Base-by-base conservation (phyloP, 2,113 vertebrate genomes). In the Stigmatopora nigra region DNA sequence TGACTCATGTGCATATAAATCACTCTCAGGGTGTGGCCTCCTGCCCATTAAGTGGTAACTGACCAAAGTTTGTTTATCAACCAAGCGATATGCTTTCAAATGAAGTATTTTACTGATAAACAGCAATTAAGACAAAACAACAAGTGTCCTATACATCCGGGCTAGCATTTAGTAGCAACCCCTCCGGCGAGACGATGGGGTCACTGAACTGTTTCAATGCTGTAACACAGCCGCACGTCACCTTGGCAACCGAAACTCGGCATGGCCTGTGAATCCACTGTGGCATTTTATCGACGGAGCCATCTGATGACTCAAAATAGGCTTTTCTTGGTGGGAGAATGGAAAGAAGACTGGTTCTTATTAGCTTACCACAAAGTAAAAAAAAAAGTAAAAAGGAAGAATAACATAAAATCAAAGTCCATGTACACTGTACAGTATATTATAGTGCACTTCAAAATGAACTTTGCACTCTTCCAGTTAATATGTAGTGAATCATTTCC, bases 391-490 rank as follows among this genome's bases (percentile, higher is more conserved):
- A 41, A 56, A 63, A 20, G 51, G 0, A 48, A 55, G 5, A 38
- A 51, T 16, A 41, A 13, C 4, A 47, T 17, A 64, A 31, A 65
- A 7, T 31, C 1, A 25, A 72, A 63, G 25, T 5, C 0, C 38
- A 31, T 61, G 8, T 61, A 41, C 38, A 6, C 8, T 60, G 8
- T 61, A 41, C 38, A 17, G 16, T 60, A 19, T 60, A 5, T 20
- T 31, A 1, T 60, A 3, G 14, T 67, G 38, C 13, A 35, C 65
- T 63, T 67, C n/a, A 31, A 41, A 57, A 52, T 74, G 75, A 71
- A 87, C 87, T 86, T 87, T 83, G 78, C 45, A 15, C 83, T 59
- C 52, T 73, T 66, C 49, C 68, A 75, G 84, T 87, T 87, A 89
- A 88, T 88, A 59, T 86, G 35, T 84, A 68, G 83, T 36, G 35